phyloP scores from a whole-genome alignment of 2,113 vertebrate genomes.

The Meriones unguiculatus region DNA sequence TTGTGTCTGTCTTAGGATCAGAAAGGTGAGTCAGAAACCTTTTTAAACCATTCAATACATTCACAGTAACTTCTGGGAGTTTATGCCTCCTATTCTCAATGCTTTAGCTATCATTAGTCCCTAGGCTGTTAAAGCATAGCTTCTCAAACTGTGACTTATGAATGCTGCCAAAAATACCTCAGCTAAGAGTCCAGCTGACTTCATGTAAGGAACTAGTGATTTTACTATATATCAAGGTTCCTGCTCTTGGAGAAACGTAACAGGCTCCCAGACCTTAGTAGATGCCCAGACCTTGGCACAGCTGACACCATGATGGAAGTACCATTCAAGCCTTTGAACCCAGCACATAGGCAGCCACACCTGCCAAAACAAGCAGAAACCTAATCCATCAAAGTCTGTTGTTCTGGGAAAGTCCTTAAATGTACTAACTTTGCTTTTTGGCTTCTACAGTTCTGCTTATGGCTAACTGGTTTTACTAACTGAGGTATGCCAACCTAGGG shows the following conservation, averaged over 20 bases:
- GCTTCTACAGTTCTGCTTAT: not conserved
- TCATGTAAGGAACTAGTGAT: not conserved
- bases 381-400: not conserved
- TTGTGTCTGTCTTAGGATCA: not conserved
- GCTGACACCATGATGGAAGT: not conserved
- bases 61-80: not conserved
- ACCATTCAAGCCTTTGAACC: not conserved
- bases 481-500: not conserved
- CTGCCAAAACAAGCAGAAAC: not conserved
- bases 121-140: not conserved
- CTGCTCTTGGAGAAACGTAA: not conserved
- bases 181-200: not conserved
- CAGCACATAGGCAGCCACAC: not conserved
- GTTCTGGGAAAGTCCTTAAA: not conserved
- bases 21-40: not conserved
- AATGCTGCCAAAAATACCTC: not conserved
- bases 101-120: not conserved
- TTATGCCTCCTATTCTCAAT: not conserved
- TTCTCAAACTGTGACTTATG: not conserved
- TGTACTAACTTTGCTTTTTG: not conserved
- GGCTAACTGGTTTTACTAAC: not conserved
- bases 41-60: not conserved
- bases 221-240: not conserved
- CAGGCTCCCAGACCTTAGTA: not conserved
- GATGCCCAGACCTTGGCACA: not conserved